Evolutionary conservation across 2,113 vertebrate genomes (phyloP).

Genomic region (Alexandromys fortis): DNA sequence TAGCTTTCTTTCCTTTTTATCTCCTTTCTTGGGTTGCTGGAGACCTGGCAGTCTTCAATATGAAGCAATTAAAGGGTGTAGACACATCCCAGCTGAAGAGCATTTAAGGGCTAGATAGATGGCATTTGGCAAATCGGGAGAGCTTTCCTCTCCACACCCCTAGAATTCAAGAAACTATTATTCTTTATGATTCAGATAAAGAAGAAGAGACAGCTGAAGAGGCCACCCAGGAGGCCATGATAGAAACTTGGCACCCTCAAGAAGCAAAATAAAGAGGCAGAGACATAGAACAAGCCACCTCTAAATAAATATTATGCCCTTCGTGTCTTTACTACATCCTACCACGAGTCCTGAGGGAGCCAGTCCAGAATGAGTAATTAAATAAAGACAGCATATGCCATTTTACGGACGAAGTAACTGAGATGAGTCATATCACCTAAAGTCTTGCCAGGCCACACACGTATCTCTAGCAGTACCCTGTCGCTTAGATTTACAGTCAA

Average conservation of each 20-base stretch:
- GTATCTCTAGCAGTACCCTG: conserved; percentile 42
- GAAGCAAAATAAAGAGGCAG: conserved; percentile 53
- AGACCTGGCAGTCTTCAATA: conserved; percentile 49
- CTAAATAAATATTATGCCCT: conserved; percentile 52
- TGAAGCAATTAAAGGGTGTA: conserved; percentile 49
- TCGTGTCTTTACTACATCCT: conserved; percentile 28
- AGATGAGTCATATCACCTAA: conserved; percentile 28
- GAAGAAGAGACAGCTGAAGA: conserved; percentile 26
- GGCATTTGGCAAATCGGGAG: neutral
- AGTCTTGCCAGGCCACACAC: conserved; percentile 65
- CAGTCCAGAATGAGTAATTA: conserved; percentile 56
- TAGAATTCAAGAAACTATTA: neutral
- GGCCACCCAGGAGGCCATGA: conserved; percentile 45
- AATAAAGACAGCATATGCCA: conserved; percentile 19
- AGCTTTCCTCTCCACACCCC: neutral
- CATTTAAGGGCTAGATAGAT: neutral
- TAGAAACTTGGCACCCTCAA: conserved; percentile 54
- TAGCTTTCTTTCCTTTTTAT: conserved; percentile 71
- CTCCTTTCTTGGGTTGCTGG: conserved; percentile 48
- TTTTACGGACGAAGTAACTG: conserved; percentile 53
- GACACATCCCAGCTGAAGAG: neutral
- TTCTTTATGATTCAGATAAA: conserved; percentile 55
- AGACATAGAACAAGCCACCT: conserved; percentile 42
- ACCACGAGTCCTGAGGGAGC: neutral
- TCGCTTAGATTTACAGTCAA: conserved; percentile 56